Base-by-base conservation (phyloP, 2,797 vertebrate species). In the Hyperoplus lanceolatus region DNA sequence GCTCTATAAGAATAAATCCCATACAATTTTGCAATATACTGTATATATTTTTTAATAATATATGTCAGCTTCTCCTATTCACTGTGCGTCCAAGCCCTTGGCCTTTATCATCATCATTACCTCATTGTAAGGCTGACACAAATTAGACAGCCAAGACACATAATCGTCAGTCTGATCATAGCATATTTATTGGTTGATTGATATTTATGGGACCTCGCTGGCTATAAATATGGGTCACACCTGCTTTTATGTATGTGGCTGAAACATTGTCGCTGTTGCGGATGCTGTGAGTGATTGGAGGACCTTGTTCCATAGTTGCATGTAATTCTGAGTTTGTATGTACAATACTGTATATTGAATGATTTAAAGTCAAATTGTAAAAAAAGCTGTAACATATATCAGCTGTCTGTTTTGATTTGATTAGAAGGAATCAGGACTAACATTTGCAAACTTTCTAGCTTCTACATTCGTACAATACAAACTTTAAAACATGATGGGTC, bases 211-310 rank as follows among this genome's bases (percentile, higher is more conserved):
- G 11, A 69, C 14, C 0, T 60, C n/a, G 13, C 21, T 65, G 39
- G 6, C 48, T 66, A 9, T 77, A 69, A 78, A 79, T 49, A 53
- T 50, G 3, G 21, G 29, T 69, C 67, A 48, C 36, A 43, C 18
- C 11, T 58, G 50, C 16, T 78, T 1, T 64, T 60, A 73, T 79
- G 64, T 46, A 63, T 60, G 21, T 41, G 16, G 57, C 51, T 58
- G 13, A 46, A 58, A 46, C 15, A 36, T 42, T 8, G 36, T 15
- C 18, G 50, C 21, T 54, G 46, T 43, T 8, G 12, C 1, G 51
- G 48, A 29, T 65, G n/a, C 36, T 45, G 10, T 60, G 11, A 21
- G 54, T 16, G 43, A 6, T 36, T n/a, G 43, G 29, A 29, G 29
- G 29, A 29, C 29, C 69, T 36, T 39, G 46, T 60, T n/a, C 11